These are phyloP conservation scores for Pelusios castaneus DNA, from an alignment of 2,113 vertebrate genomes.

Conservation along the genomic window DNA sequence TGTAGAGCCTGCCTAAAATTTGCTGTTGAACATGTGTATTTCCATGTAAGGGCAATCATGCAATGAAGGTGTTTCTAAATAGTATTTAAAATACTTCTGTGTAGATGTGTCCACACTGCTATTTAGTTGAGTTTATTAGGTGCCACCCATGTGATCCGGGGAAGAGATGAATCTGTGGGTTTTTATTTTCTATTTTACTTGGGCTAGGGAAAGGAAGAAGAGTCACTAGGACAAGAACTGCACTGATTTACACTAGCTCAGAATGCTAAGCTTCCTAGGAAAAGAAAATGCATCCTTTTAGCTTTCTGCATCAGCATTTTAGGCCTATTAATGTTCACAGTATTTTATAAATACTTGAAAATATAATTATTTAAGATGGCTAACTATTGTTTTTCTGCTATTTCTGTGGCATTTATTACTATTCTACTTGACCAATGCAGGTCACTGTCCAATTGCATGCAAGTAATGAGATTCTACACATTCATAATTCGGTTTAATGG, in stretches of 20 bases:
- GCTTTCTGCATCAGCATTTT: background rate
- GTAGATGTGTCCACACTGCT: too few species aligned
- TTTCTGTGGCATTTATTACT: background rate
- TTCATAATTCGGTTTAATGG: slow-evolving; percentile 8
- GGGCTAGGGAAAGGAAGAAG: background rate
- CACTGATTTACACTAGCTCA: background rate
- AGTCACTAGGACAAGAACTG: background rate
- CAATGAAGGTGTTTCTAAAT: too few species aligned
- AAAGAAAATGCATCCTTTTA: background rate
- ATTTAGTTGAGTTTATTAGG: too few species aligned
- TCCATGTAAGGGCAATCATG: too few species aligned
- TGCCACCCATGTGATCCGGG: too few species aligned
- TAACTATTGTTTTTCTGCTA: background rate
- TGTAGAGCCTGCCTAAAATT: too few species aligned
- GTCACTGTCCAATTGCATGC: background rate
- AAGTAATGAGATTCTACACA: background rate
- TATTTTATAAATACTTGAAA: background rate
- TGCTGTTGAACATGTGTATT: too few species aligned
- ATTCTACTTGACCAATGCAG: background rate
- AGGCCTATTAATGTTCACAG: background rate
- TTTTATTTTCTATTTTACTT: background rate
- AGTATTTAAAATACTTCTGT: too few species aligned
- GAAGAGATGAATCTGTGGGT: too few species aligned
- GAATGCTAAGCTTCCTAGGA: background rate
- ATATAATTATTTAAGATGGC: background rate